phyloP scores from a whole-genome alignment of 2,797 vertebrate genomes.

The Adelosebastes latens region DNA sequence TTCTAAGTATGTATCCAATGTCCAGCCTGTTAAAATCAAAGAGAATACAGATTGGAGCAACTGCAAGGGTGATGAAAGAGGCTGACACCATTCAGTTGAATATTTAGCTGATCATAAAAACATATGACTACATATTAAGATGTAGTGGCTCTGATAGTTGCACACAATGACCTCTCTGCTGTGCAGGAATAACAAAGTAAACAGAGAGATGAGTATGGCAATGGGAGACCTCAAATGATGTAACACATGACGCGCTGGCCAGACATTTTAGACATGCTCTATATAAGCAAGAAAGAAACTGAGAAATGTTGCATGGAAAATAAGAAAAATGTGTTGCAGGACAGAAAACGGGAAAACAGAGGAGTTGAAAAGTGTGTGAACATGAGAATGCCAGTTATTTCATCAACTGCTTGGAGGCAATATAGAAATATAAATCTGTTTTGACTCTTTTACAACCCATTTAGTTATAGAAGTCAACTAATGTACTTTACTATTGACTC shows the following conservation, averaged over 20 bases:
- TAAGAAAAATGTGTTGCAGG: not conserved
- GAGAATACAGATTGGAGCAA: not conserved
- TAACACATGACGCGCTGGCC: not conserved
- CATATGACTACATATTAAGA: not conserved
- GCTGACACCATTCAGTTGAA: not conserved
- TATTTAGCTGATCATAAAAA: not conserved
- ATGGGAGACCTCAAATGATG: not conserved
- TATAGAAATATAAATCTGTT: not conserved
- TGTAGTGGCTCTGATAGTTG: not conserved
- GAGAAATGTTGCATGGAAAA: not conserved
- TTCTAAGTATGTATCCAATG: not conserved
- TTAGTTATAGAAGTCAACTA: not conserved
- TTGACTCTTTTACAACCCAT: not conserved
- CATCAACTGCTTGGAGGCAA: not conserved
- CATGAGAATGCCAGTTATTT: not conserved
- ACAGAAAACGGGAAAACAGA: not conserved
- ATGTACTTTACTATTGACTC: not conserved
- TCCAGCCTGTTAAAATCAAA: not conserved
- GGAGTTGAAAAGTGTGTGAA: not conserved
- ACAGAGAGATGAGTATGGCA: not conserved
- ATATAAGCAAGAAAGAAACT: not conserved
- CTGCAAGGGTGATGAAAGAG: not conserved
- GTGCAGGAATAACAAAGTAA: not conserved
- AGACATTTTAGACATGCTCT: not conserved
- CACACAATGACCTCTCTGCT: not conserved